Evolutionary conservation across 2,113 vertebrate species (phyloP).

Genomic region (Fulica atra): DNA sequence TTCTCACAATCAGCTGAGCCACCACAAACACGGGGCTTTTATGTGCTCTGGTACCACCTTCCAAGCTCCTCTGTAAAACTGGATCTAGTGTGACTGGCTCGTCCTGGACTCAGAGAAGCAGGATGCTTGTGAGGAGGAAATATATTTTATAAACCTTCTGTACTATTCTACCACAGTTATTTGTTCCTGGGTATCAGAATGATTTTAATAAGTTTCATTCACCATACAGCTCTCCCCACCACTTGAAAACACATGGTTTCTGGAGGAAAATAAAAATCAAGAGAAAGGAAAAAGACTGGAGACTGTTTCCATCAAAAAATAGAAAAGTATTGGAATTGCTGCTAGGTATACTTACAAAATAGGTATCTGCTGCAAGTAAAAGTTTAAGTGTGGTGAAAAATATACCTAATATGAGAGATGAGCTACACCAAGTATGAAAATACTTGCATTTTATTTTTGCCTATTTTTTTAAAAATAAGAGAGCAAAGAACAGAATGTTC

Average conservation of each 20-base stretch:
- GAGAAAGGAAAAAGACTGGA: not conserved
- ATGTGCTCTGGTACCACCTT: not conserved
- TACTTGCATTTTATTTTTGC: not conserved
- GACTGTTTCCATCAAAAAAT: not conserved
- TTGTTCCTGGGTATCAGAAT: not conserved
- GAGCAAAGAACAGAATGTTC: not conserved
- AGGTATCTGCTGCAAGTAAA: not conserved
- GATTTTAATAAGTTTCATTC: not conserved
- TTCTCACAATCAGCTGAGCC: not conserved
- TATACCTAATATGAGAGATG: not conserved
- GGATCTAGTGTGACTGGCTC: not conserved
- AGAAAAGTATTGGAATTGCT: not conserved
- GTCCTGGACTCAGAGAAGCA: conserved; percentile 42
- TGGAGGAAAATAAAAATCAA: not conserved
- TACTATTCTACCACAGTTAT: not conserved
- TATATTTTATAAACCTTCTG: not conserved
- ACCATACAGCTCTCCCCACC: not conserved
- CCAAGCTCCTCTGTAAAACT: not conserved
- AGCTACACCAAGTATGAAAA: not conserved
- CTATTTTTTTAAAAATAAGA: not conserved
- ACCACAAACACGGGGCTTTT: not conserved
- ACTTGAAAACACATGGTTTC: not conserved
- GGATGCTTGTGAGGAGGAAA: conserved; percentile 32
- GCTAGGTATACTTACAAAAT: not conserved
- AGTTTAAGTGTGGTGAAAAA: not conserved